Evolutionary conservation across 2,888 invertebrate genomes (phyloP).

Genomic region (Synanthedon myopaeformis): DNA sequence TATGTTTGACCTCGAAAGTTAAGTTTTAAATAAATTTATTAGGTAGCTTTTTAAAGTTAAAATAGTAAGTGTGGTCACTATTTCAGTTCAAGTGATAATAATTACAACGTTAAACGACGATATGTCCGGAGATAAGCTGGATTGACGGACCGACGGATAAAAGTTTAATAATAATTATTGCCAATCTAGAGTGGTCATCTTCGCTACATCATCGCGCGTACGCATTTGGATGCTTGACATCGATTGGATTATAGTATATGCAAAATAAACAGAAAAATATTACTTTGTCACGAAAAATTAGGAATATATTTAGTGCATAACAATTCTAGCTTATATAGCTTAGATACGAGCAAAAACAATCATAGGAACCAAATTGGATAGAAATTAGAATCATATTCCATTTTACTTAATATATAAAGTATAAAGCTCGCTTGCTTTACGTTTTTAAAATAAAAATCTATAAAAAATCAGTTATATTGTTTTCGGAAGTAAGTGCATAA

Average conservation of each 20-base stretch:
- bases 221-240: constrained; percentile 29
- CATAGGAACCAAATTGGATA: too few relatives aligned
- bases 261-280: background rate
- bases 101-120: constrained; percentile 22
- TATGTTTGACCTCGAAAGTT: too few relatives aligned
- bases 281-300: background rate
- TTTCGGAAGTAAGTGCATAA: too few relatives aligned
- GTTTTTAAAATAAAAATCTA: too few relatives aligned
- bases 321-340: too few relatives aligned
- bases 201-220: constrained; percentile 32
- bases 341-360: too few relatives aligned
- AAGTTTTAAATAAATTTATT: background rate
- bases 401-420: too few relatives aligned
- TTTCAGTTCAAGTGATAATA: constrained; percentile 16
- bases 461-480: too few relatives aligned
- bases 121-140: constrained; percentile 13
- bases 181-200: constrained; percentile 35
- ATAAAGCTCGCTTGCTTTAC: too few relatives aligned
- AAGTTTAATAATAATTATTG: constrained; percentile 32
- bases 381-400: too few relatives aligned
- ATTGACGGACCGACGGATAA: constrained; percentile 16
- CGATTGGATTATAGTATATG: constrained; percentile 17
- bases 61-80: background rate
- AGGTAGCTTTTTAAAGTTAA: background rate
- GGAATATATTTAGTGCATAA: constrained; percentile 1